phyloP scores from a whole-genome alignment of 2,113 vertebrate genomes.

The Anguilla rostrata region DNA sequence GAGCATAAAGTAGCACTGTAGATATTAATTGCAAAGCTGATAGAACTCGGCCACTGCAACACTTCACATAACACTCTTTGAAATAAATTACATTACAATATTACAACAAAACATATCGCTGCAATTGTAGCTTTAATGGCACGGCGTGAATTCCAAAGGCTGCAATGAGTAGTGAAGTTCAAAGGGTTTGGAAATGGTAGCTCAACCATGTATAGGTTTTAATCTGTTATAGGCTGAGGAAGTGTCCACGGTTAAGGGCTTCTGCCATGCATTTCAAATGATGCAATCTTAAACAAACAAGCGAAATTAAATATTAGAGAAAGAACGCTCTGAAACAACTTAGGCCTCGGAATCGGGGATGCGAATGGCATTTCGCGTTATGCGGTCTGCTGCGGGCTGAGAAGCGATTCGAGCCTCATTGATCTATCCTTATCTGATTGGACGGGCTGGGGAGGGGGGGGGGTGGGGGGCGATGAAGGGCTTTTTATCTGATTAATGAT shows the following conservation, averaged over 20 bases:
- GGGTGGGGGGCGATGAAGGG: conserved; percentile 13
- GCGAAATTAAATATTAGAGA: background rate
- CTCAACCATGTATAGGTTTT: background rate
- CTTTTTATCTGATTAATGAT: conserved; percentile 36
- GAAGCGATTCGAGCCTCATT: conserved; percentile 33
- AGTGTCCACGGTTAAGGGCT: background rate
- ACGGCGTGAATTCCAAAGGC: too few relatives aligned
- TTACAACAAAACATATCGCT: too few relatives aligned
- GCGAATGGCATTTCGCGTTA: conserved; percentile 34
- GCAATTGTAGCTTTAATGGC: too few relatives aligned
- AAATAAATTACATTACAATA: too few relatives aligned
- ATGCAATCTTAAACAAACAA: background rate
- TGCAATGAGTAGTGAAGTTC: background rate
- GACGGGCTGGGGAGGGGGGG: too few relatives aligned
- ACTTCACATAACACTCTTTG: too few relatives aligned
- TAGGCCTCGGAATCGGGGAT: too few relatives aligned
- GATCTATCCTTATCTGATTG: conserved; percentile 37
- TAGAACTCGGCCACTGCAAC: too few relatives aligned
- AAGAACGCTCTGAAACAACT: background rate
- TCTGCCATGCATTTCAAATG: background rate
- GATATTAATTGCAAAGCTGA: too few relatives aligned
- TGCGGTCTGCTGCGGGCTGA: conserved; percentile 20
- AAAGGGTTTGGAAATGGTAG: background rate
- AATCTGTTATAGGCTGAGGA: background rate
- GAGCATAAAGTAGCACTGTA: too few relatives aligned